phyloP scores from a whole-genome alignment of 1,140 invertebrate species.

The Lanistes nyassanus region DNA sequence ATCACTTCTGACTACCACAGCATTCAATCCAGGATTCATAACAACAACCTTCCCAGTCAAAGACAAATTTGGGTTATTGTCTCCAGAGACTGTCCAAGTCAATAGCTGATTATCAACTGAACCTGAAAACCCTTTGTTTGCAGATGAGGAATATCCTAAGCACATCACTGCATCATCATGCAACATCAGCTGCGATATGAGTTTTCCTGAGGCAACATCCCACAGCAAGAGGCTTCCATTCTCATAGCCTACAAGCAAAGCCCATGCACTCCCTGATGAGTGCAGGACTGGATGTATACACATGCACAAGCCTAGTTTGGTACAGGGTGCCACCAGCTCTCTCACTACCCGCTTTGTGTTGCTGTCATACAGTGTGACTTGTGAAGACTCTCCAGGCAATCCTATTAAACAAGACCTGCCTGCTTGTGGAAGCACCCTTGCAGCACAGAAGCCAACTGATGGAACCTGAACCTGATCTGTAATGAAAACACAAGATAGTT shows the following conservation, averaged over 20 bases:
- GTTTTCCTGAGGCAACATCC: constrained; percentile 39
- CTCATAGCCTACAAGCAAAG: constrained; percentile 54
- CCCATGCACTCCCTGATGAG: constrained; percentile 1
- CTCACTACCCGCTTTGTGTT: constrained; percentile 4
- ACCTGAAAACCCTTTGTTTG: constrained; percentile 46
- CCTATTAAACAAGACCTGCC: constrained; percentile 23
- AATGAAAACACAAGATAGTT: not conserved
- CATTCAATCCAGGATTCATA: constrained; percentile 59
- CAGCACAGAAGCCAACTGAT: constrained; percentile 13
- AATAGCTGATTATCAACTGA: constrained; percentile 40
- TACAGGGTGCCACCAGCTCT: not conserved
- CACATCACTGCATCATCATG: constrained; percentile 51
- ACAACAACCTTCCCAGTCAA: constrained; percentile 18
- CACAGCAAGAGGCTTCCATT: constrained; percentile 52
- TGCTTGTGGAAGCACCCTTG: constrained; percentile 11
- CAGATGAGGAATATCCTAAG: constrained; percentile 35
- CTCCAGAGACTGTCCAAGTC: constrained; percentile 29
- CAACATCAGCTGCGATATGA: constrained; percentile 25
- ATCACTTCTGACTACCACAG: constrained; percentile 76
- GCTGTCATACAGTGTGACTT: constrained; percentile 10
- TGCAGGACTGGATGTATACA: constrained; percentile 11
- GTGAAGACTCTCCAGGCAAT: constrained; percentile 40
- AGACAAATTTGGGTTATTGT: constrained; percentile 22
- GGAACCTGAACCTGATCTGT: constrained; percentile 10
- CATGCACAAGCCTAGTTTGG: constrained; percentile 23